Conservation (phyloP, 2,797 vertebrate genomes). For the Poliocrania exsul region DNA sequence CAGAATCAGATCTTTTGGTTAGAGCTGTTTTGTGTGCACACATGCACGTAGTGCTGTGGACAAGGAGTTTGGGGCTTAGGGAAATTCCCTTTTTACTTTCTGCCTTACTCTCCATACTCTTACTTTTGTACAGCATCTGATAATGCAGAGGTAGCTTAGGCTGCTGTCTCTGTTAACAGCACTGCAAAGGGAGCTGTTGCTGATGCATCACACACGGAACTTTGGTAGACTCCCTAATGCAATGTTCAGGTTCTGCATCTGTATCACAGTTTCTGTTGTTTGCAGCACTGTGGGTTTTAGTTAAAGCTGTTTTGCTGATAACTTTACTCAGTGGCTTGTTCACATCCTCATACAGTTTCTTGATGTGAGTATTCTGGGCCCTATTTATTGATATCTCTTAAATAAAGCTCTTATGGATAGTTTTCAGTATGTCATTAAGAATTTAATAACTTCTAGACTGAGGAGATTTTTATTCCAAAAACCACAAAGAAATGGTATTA, state of each 20-base stretch:
- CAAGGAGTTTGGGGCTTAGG: background rate
- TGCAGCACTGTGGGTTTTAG: background rate
- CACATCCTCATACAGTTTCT: background rate
- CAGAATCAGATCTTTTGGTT: background rate
- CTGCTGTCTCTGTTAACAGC: background rate
- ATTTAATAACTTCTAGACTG: background rate
- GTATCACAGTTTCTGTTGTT: background rate
- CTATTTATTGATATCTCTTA: background rate
- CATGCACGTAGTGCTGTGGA: fast-evolving
- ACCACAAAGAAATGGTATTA: background rate
- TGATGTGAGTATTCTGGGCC: too few relatives aligned
- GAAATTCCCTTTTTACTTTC: background rate
- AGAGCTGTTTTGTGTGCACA: background rate
- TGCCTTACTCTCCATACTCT: background rate
- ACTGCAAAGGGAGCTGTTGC: background rate
- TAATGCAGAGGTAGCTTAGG: background rate
- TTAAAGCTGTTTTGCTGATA: background rate
- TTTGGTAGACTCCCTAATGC: background rate
- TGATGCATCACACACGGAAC: fast-evolving
- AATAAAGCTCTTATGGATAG: background rate
- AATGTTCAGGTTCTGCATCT: background rate
- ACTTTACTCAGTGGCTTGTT: background rate
- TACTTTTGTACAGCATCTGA: background rate
- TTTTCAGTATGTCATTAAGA: background rate
- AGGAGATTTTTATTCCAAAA: background rate